Evolutionary conservation across 2,797 vertebrate genomes (phyloP).

Genomic region (Eupleurogrammus muticus): DNA sequence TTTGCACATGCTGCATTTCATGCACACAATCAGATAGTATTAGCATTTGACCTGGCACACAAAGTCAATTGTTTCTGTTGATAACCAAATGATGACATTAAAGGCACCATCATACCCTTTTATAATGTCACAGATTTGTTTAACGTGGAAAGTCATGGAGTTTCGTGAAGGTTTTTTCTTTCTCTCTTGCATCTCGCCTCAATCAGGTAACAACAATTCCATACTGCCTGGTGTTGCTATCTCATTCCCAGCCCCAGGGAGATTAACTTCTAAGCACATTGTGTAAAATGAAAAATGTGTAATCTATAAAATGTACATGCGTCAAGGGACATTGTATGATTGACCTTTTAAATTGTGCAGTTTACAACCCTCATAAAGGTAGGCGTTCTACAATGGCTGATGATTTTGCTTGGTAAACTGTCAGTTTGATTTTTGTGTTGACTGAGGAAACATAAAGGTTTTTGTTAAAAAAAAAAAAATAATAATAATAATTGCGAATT

Average conservation of each 20-base stretch:
- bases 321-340: not conserved
- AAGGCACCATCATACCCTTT: not conserved
- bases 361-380: constrained; percentile 5
- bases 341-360: constrained; percentile 26
- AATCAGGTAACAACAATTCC: constrained; percentile 1
- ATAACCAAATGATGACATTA: constrained; percentile 29
- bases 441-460: constrained; percentile 11
- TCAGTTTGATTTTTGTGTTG: constrained; percentile 4
- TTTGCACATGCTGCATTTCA: constrained; percentile 38
- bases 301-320: constrained; percentile 36
- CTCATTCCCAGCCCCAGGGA: constrained; percentile 4
- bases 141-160: not conserved
- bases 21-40: not conserved
- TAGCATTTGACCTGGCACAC: constrained; percentile 18
- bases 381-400: not conserved
- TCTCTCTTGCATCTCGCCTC: not conserved
- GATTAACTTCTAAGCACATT: constrained; percentile 34
- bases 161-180: not conserved
- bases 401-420: not conserved
- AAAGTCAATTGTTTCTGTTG: constrained; percentile 6
- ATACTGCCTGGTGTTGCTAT: not conserved
- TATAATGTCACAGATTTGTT: constrained; percentile 17
- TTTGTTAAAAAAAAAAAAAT: not conserved
- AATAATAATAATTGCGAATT: not conserved
- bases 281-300: constrained; percentile 30